Evolutionary conservation across 1,140 invertebrate genomes (phyloP), one percentile per base, ranked within the genome.

Genomic region (Scaptodrosophila lebanonensis): DNA sequence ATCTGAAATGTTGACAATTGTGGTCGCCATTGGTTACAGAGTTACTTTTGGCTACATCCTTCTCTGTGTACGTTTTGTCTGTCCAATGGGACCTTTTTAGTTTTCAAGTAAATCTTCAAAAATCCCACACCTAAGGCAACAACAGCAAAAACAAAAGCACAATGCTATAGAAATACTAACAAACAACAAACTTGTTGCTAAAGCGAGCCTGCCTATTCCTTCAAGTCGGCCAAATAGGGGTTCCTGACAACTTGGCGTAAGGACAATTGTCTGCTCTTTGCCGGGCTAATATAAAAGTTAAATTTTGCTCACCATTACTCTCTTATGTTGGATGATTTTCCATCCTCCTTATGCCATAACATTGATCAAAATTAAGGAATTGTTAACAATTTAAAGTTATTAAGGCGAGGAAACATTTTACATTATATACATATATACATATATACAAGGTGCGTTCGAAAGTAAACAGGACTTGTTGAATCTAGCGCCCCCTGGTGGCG

Each of bases 121-220:
- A 68, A 66, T 45, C 52, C 30, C n/a, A 25, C 45, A 69, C 57
- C 38, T 13, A 29, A 56, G n/a, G 43, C 50, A 27, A 32, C 39
- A 48, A 49, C 40, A 42, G 50, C 42, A 65, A 60, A 64, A 82
- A 79, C 69, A 75, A 79, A 53, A 30, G 42, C 35, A 63, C 47
- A 69, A 82, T 82, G 66, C 70, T 65, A 73, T 79, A 58, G 67
- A 72, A 79, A 68, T 72, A 82, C 75, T 63, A 69, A 56, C 49
- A 73, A 82, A 79, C 82, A 53, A 68, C 72, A 73, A 79, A 82
- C 75, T 82, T 82, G 75, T 82, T 82, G 75, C 66, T 45, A 16
- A n/a, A n/a, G n/a, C n/a, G n/a, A n/a, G n/a, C n/a, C 40, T 32
- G 22, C 3, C 56, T 40, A 44, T 29, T 30, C 22, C 44, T 51